A percentile compares a stretch with the other conserved stretches of the same genome.
Evolutionary conservation across 2,113 vertebrate species (phyloP).

Genomic region (Hemichromis elongatus): DNA sequence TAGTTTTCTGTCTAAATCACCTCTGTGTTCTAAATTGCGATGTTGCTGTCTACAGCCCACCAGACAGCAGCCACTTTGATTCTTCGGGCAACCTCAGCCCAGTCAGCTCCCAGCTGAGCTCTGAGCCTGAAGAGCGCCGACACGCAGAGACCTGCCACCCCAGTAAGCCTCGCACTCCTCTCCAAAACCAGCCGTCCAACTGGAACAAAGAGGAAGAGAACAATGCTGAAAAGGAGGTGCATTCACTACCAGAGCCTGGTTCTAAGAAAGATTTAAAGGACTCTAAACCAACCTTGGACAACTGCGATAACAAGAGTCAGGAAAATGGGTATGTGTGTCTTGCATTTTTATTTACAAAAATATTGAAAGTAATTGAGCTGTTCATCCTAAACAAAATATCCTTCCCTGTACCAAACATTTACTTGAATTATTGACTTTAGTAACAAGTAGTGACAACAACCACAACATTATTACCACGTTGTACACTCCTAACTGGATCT

Average conservation of each 20-base stretch:
- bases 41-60: slow-evolving; percentile 71
- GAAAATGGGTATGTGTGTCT: slow-evolving; percentile 39
- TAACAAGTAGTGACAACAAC: neutral
- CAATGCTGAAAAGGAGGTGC: slow-evolving; percentile 44
- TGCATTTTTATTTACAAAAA: neutral
- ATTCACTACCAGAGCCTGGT: slow-evolving; percentile 30
- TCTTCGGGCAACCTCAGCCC: slow-evolving; percentile 91
- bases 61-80: slow-evolving; percentile 83
- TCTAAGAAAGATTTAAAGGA: slow-evolving; percentile 47
- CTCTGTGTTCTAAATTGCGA: neutral
- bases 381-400: neutral
- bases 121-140: slow-evolving; percentile 78
- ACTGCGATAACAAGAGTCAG: slow-evolving; percentile 2
- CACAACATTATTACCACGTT: no score
- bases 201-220: slow-evolving; percentile 62
- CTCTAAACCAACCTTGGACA: slow-evolving; percentile 7
- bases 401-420: neutral
- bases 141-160: slow-evolving; percentile 59
- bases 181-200: slow-evolving; percentile 49
- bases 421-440: neutral
- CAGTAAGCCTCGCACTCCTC: slow-evolving; percentile 17
- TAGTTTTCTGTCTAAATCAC: neutral
- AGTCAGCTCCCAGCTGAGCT: slow-evolving; percentile 83
- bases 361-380: neutral
- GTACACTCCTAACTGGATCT: no score